Percentiles rank a stretch among this genome's conserved stretches.
Evolutionary conservation across 2,113 vertebrate species (phyloP).

Genomic region (Willisornis vidua): DNA sequence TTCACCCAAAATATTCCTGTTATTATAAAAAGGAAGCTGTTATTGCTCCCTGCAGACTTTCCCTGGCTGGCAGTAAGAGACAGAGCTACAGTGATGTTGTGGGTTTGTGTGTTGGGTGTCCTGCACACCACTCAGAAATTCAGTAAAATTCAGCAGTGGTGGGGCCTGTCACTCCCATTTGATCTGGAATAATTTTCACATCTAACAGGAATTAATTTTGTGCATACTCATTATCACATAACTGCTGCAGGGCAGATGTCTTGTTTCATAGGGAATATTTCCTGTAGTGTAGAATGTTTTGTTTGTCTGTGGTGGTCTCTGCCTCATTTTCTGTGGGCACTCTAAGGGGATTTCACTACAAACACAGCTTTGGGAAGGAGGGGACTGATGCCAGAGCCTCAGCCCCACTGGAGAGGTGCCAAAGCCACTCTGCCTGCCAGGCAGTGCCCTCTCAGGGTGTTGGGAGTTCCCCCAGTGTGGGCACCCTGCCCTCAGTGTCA

Average conservation of each 20-base stretch:
- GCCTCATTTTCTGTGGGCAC: not conserved
- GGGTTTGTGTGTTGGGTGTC: fast-evolving
- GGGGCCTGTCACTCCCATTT: not conserved
- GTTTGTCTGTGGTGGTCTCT: not conserved
- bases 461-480: not conserved
- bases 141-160: not conserved
- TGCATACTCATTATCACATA: not conserved
- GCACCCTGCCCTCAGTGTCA: not conserved
- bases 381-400: not conserved
- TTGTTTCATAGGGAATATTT: not conserved
- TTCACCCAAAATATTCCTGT: fast-evolving
- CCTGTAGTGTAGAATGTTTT: not conserved
- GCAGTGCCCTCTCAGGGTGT: not conserved
- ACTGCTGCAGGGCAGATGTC: not conserved
- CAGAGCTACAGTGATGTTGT: not conserved
- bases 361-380: not conserved
- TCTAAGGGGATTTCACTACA: not conserved
- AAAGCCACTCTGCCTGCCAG: not conserved
- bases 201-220: not conserved
- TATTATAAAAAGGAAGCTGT: not conserved
- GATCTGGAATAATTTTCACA: not conserved
- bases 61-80: not conserved
- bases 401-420: not conserved
- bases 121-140: not conserved
- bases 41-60: not conserved